phyloP scores from a whole-genome alignment of 2,888 invertebrate genomes.

The Leptothorax acervorum region DNA sequence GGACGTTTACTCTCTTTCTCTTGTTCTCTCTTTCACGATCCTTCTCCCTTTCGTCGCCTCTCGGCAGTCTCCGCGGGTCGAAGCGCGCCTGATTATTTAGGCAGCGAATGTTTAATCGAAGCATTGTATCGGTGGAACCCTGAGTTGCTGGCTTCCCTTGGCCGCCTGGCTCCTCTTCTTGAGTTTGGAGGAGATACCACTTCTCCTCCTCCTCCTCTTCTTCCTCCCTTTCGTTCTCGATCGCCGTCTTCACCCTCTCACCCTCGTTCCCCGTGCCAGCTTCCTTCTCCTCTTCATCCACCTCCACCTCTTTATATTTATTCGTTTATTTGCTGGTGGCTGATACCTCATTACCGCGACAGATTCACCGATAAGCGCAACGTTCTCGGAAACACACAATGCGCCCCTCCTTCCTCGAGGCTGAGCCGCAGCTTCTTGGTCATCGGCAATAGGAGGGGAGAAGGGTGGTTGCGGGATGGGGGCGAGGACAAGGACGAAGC shows the following conservation, averaged over 20 bases:
- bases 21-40: conserved; percentile 36
- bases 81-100: conserved; percentile 84
- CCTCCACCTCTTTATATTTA: conserved; percentile 78
- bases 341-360: conserved; percentile 86
- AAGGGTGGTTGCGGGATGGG: conserved; percentile 42
- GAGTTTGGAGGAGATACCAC: conserved; percentile 71
- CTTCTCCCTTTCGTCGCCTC: conserved; percentile 42
- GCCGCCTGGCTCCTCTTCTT: conserved; percentile 68
- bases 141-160: conserved; percentile 63
- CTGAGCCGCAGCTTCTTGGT: conserved; percentile 58
- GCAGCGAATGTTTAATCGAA: conserved; percentile 85
- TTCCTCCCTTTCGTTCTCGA: conserved; percentile 44
- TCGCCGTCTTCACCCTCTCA: conserved; percentile 13
- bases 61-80: conserved; percentile 69
- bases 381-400: conserved; percentile 85
- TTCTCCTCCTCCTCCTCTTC: conserved; percentile 62
- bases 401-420: conserved; percentile 78
- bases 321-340: conserved; percentile 85
- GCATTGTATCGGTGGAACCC: conserved; percentile 83
- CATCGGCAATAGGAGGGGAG: conserved; percentile 39
- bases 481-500: conserved; percentile 60
- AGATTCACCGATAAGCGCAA: conserved; percentile 85
- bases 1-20: conserved; percentile 47
- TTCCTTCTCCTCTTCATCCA: conserved; percentile 54
- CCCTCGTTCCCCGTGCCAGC: conserved; percentile 46